Evolutionary conservation across 2,797 vertebrate species (phyloP).

Genomic region (Fistularia tabacaria): DNA sequence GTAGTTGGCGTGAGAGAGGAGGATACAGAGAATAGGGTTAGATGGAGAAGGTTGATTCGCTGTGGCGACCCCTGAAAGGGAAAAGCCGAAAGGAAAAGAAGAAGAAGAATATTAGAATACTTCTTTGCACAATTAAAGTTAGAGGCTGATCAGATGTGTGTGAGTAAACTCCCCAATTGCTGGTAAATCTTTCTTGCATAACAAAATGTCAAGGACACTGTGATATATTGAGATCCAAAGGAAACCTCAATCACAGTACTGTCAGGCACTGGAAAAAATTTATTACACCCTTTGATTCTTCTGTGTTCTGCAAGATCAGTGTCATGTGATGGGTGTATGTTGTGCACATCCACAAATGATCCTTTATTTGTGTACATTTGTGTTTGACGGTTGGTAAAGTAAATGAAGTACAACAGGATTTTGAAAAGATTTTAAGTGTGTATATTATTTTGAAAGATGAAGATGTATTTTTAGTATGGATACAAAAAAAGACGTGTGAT

Average conservation of each 20-base stretch:
- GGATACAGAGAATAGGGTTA: too few relatives aligned
- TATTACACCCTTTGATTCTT: constrained; percentile 23
- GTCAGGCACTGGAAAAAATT: constrained; percentile 23
- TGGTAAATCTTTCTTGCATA: constrained; percentile 21
- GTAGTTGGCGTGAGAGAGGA: too few relatives aligned
- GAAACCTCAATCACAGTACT: constrained; percentile 27
- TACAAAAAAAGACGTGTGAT: background rate
- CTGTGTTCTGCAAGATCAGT: constrained; percentile 26
- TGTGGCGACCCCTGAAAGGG: too few relatives aligned
- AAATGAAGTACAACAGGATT: background rate
- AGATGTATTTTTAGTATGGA: background rate
- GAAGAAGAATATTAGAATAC: too few relatives aligned
- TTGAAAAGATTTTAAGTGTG: background rate
- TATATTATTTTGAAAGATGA: background rate
- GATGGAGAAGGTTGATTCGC: too few relatives aligned
- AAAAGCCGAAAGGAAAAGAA: too few relatives aligned
- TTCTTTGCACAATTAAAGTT: too few relatives aligned
- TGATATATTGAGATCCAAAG: constrained; percentile 21
- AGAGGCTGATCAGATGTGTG: constrained; percentile 1
- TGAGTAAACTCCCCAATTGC: constrained; percentile 1
- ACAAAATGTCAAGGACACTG: constrained; percentile 27
- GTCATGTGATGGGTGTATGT: constrained; percentile 10
- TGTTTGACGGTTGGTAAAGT: constrained; percentile 3
- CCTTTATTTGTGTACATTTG: background rate
- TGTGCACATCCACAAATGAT: constrained; percentile 3